Evolutionary conservation across 1,140 invertebrate genomes (phyloP).

Genomic region (Drosophila tsacasi): DNA sequence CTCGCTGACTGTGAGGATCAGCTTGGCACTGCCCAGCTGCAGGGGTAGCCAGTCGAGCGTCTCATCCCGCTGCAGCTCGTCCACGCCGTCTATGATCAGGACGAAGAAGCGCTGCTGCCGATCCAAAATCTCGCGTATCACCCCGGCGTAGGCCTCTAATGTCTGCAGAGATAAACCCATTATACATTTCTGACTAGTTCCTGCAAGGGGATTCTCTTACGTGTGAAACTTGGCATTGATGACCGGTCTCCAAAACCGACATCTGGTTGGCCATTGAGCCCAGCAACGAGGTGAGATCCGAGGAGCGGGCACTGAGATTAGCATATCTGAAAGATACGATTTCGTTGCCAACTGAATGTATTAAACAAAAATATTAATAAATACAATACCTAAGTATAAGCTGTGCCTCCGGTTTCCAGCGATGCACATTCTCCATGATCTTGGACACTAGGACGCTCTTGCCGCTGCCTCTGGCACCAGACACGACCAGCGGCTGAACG

Average conservation of each 20-base stretch:
- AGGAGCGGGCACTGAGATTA: slow-evolving; percentile 75
- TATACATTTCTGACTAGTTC: not conserved
- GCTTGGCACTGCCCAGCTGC: slow-evolving; percentile 89
- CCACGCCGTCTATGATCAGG: slow-evolving; percentile 90
- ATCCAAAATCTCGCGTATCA: slow-evolving; percentile 65
- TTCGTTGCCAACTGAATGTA: not conserved
- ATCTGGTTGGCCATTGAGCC: slow-evolving; percentile 84
- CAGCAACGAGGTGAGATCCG: slow-evolving; percentile 75
- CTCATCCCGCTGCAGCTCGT: slow-evolving; percentile 87
- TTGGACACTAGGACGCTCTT: slow-evolving; percentile 92
- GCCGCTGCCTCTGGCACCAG: slow-evolving; percentile 92
- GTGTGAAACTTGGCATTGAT: slow-evolving; percentile 74
- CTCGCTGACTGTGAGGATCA: slow-evolving; percentile 89
- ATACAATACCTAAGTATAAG: slow-evolving; percentile 80
- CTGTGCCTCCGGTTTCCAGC: slow-evolving; percentile 88
- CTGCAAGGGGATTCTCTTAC: slow-evolving; percentile 52
- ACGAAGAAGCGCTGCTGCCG: slow-evolving; percentile 85
- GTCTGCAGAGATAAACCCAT: slow-evolving; percentile 43
- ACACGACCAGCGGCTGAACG: slow-evolving; percentile 89
- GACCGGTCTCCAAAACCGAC: slow-evolving; percentile 69
- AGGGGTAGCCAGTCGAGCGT: slow-evolving; percentile 89
- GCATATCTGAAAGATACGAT: slow-evolving; percentile 62
- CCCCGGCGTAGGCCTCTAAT: slow-evolving; percentile 53
- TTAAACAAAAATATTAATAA: too few species aligned
- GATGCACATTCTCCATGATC: slow-evolving; percentile 88